Conservation (phyloP, 2,797 vertebrate genomes). For the Novumbra hubbsi region DNA sequence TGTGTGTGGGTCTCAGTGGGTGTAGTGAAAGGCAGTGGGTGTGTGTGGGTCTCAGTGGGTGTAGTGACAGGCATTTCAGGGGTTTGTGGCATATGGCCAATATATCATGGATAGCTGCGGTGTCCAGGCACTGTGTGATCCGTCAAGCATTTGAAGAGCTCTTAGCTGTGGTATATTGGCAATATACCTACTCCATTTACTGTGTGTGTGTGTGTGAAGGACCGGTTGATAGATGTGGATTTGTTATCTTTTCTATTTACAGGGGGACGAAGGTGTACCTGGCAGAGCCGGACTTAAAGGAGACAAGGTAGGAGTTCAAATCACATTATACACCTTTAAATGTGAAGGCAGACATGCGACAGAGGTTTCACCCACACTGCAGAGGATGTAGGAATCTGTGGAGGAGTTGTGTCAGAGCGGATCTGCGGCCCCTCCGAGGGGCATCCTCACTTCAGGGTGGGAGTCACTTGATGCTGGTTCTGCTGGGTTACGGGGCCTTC, state of each 20-base stretch:
- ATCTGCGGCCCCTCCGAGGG: background rate
- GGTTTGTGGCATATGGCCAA: too few relatives aligned
- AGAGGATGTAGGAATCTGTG: background rate
- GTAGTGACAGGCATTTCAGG: too few relatives aligned
- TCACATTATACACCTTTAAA: background rate
- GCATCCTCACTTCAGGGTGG: too few relatives aligned
- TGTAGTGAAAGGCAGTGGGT: too few relatives aligned
- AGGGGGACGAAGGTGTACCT: constrained; percentile 84
- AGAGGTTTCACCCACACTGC: background rate
- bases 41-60: too few relatives aligned
- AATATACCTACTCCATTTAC: too few relatives aligned
- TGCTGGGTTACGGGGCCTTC: background rate
- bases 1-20: background rate
- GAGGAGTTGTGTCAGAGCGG: background rate
- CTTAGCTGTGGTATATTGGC: too few relatives aligned
- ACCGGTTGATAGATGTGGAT: constrained; percentile 65
- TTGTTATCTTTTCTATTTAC: constrained; percentile 61
- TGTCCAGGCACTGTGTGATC: too few relatives aligned
- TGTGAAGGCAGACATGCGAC: background rate
- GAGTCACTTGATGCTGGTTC: background rate
- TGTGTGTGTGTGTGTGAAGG: constrained; percentile 61
- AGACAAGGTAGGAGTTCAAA: constrained; percentile 82
- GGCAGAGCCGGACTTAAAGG: constrained; percentile 90
- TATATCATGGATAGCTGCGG: too few relatives aligned
- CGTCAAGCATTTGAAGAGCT: too few relatives aligned